Conservation (phyloP, 2,797 vertebrate genomes). For the Botia kubotai region DNA sequence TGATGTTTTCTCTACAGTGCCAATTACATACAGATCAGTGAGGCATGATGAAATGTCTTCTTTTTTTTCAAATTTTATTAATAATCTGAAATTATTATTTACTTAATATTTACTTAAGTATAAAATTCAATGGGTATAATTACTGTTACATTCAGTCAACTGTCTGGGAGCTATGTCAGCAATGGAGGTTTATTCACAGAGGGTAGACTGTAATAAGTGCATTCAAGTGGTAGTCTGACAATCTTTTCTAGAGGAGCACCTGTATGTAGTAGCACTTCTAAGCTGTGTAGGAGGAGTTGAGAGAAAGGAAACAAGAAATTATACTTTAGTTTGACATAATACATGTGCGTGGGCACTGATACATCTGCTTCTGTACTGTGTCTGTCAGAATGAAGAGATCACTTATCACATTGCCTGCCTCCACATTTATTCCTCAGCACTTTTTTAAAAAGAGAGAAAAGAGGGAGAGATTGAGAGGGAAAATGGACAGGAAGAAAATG, state of each 20-base stretch:
- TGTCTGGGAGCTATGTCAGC: too few species aligned
- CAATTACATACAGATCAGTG: too few species aligned
- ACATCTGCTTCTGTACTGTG: neutral
- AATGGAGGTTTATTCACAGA: neutral
- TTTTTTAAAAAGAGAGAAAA: neutral
- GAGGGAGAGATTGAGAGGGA: neutral
- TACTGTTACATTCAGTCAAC: too few species aligned
- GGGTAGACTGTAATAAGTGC: constrained; percentile 3
- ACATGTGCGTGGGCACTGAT: constrained; percentile 15
- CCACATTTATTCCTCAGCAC: neutral
- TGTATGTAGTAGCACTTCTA: constrained; percentile 10
- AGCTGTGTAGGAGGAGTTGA: constrained; percentile 12
- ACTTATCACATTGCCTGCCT: neutral
- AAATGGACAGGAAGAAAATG: neutral
- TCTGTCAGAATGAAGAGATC: constrained; percentile 16
- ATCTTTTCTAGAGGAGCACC: neutral
- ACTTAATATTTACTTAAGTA: too few species aligned
- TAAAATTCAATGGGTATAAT: too few species aligned
- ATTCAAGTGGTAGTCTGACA: neutral
- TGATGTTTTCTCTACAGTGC: too few species aligned
- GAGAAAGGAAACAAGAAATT: neutral
- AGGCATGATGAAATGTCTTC: too few species aligned
- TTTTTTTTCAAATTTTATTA: too few species aligned
- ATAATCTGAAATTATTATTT: too few species aligned
- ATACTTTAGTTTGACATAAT: neutral